These are phyloP conservation scores for Varroa destructor DNA, from an alignment of 1,140 invertebrate species.

Conservation along the genomic window DNA sequence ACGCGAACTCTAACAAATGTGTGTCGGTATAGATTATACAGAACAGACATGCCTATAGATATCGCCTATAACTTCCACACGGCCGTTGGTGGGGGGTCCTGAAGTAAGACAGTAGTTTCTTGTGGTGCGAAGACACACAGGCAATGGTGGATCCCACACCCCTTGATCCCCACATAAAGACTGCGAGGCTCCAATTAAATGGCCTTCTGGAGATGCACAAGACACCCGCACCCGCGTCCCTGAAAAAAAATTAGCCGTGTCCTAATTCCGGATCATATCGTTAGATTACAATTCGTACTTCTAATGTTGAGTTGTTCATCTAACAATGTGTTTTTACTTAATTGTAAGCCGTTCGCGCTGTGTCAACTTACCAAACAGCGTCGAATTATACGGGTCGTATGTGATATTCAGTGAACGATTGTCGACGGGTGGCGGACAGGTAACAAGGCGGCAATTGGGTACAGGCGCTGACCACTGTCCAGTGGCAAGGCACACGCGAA, in stretches of 20 bases:
- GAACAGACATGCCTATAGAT: neutral
- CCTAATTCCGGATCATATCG: too few species aligned
- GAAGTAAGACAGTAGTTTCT: neutral
- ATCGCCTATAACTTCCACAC: neutral
- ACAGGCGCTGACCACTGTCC: constrained; percentile 21
- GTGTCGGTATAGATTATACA: neutral
- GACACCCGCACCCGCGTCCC: neutral
- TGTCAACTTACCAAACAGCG: constrained; percentile 1
- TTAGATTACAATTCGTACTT: too few species aligned
- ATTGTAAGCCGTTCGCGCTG: too few species aligned
- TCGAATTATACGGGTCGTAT: constrained; percentile 26
- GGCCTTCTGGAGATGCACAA: neutral
- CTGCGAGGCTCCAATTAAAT: neutral
- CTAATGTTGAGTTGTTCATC: too few species aligned
- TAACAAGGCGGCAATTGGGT: constrained; percentile 7
- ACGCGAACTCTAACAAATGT: neutral
- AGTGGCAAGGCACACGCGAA: constrained; percentile 5
- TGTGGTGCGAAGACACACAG: neutral
- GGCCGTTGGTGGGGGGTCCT: neutral
- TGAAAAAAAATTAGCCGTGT: too few species aligned
- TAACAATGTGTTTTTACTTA: too few species aligned
- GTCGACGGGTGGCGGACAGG: neutral
- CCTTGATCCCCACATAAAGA: neutral
- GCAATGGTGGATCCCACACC: neutral
- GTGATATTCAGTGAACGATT: neutral